Conservation (phyloP, 2,797 vertebrate species). For the Avahi laniger region DNA sequence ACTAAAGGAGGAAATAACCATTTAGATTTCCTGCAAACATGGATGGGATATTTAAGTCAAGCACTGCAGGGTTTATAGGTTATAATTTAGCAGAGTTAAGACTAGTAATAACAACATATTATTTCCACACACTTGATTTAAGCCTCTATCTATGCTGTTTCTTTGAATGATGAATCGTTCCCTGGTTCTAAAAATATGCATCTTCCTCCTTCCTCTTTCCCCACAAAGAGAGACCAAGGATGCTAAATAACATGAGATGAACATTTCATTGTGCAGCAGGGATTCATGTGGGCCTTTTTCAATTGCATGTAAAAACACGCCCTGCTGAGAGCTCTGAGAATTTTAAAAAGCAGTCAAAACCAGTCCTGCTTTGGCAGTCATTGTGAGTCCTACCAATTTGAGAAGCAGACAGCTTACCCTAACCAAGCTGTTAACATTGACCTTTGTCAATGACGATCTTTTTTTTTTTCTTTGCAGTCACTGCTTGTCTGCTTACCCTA, state of each 20-base stretch:
- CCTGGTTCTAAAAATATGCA: conserved; percentile 60
- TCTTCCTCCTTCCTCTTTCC: neutral
- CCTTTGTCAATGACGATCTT: neutral
- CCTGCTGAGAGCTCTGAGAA: neutral
- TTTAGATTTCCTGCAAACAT: conserved; percentile 68
- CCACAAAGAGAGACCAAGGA: neutral
- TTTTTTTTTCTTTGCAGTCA: neutral
- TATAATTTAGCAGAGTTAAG: conserved; percentile 71
- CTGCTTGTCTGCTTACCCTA: neutral
- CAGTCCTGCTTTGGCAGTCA: neutral
- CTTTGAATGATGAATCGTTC: conserved; percentile 61
- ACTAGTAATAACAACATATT: conserved; percentile 62
- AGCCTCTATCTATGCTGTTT: conserved; percentile 54
- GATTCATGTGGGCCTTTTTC: neutral
- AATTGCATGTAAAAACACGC: neutral
- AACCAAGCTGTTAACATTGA: neutral
- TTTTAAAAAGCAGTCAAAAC: neutral
- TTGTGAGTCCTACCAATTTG: conserved; percentile 36
- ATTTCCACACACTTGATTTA: conserved; percentile 73
- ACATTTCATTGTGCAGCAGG: neutral
- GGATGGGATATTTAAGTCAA: conserved; percentile 70
- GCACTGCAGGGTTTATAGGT: conserved; percentile 70
- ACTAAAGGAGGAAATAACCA: conserved; percentile 68
- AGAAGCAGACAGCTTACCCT: conserved; percentile 9
- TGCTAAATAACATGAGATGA: conserved; percentile 6